Evolutionary conservation across 2,888 invertebrate species (phyloP), one percentile per base, ranked within the genome.

Genomic region (Digitonthophagus gazella): DNA sequence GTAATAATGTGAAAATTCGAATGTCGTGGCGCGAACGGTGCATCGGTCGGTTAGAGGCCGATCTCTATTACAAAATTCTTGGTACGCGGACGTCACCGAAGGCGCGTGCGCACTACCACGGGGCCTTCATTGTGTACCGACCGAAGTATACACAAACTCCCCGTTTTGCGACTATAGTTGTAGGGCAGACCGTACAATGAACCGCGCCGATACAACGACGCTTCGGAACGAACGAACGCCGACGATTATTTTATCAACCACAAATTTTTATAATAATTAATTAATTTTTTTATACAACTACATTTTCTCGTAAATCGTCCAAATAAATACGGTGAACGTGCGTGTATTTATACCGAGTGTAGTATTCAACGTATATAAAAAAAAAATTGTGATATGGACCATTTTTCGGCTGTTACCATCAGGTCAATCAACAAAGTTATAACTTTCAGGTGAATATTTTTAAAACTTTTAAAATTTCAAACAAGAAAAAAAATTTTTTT

Each of bases 1-100:
- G 3, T 44, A 44, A 56, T 56, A 56, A 56, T 58, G 15, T 58
- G 16, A 58, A 18, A 58, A n/a, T 20, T 58, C 18, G 58, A 44
- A 44, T 11, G 28, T 44, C 28, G 28, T 11, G 28, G 28, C 11
- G 56, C 28, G 58, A 8, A 16, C 22, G 11, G 58, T 16, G 61
- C 15, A 66, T 20, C 63, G 55, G 65, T 65, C 65, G 55, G 65
- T 65, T 44, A 67, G 57, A n/a, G 67, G 67, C 76, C 72, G 75
- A 78, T 74, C 78, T 78, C 75, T 76, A 76, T 65, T 72, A 71
- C 72, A 73, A 63, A 76, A 77, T 76, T 76, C 76, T 76, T 75
- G 71, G 72, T 72, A 73, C 71, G 69, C 70, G 69, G 70, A 73
- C 75, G 74, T 75, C 74, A 74, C 28, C 64, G 67, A 64, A 58